Evolutionary conservation across 2,888 invertebrate genomes (phyloP), one percentile per base, ranked within the genome.

Genomic region (Scaptodrosophila latifasciaeformis): DNA sequence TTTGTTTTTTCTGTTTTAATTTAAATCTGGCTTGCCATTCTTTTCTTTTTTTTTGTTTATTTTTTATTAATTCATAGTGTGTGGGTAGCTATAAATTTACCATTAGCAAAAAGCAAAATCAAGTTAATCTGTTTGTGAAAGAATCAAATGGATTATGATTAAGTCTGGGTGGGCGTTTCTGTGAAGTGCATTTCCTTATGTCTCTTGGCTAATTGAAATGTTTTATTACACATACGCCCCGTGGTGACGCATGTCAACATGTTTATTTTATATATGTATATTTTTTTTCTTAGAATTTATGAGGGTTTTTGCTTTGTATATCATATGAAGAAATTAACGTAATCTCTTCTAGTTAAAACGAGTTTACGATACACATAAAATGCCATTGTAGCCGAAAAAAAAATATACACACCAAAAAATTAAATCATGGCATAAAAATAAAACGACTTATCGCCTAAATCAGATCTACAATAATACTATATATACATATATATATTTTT

Each of bases 361-460:
- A 40, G 40, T 21, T 40, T 37, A 37, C 10, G 9, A 6, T 34
- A n/a, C 24, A 7, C 24, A 24, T 24, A 24, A 24, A 24, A 24
- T 7, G 3, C 24, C 24, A 24, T 24, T 24, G 24, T 24, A 7
- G 24, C 24, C 24, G 7, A 24, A 24, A 24, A 24, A 7, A 24
- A 24, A 24, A 24, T 5, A 24, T 5, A 24, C 3, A 24, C 3
- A 24, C 3, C 3, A 24, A 5, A 24, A 24, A 31, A 56, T 72
- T 65, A 70, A 74, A 70, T 72, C 71, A 72, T 71, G 70, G 61
- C 65, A 68, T 76, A 65, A 75, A 71, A 71, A 76, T 76, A 76
- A 69, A 68, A 62, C 51, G 34, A 54, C 59, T 62, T 62, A 65
- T 68, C 70, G 58, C 56, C 21, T 55, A 60, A 66, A 70, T 70